These are phyloP conservation scores for Poicephalus meyeri DNA, from an alignment of 2,113 vertebrate species.

Conservation along the genomic window DNA sequence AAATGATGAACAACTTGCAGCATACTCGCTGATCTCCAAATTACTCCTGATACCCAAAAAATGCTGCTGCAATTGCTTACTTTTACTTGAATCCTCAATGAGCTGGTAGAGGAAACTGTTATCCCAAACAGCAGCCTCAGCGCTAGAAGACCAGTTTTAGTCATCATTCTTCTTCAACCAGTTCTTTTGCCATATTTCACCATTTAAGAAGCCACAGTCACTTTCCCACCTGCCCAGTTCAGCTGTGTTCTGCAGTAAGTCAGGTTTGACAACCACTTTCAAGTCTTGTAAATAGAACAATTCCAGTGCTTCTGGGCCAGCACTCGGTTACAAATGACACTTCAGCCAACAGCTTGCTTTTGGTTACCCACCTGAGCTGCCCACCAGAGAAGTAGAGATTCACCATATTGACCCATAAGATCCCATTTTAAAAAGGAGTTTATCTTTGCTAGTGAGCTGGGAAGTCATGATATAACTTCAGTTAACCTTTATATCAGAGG, in stretches of 20 bases:
- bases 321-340: not conserved
- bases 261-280: not conserved
- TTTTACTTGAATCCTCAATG: not conserved
- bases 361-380: not conserved
- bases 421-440: not conserved
- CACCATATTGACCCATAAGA: not conserved
- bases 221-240: not conserved
- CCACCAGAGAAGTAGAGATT: not conserved
- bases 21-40: not conserved
- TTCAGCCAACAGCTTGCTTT: not conserved
- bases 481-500: not conserved
- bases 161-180: not conserved
- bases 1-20: not conserved
- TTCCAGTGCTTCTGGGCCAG: not conserved
- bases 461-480: not conserved
- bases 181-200: not conserved
- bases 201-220: not conserved
- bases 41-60: not conserved
- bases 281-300: not conserved
- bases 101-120: not conserved
- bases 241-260: fast-evolving
- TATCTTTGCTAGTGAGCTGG: not conserved
- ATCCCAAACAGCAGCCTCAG: not conserved
- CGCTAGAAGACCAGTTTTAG: not conserved
- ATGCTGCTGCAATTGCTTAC: not conserved